phyloP scores from a whole-genome alignment of 2,113 vertebrate genomes.

The Balaeniceps rex region DNA sequence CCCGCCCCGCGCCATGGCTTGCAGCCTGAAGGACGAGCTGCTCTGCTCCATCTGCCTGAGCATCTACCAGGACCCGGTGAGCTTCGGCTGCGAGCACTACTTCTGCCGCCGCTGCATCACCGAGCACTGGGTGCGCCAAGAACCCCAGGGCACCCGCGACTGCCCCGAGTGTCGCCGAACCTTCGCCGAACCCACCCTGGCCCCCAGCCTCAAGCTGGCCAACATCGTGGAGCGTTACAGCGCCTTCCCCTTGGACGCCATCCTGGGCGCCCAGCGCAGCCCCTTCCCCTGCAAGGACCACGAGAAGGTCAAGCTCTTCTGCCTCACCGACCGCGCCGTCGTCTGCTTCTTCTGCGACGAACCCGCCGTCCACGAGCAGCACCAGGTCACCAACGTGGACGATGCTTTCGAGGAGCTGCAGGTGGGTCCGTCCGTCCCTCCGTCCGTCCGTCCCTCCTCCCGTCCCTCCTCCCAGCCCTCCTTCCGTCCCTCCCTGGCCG shows the following conservation, averaged over 20 bases:
- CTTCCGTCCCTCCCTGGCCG: not conserved
- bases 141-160: slow-evolving; percentile 85
- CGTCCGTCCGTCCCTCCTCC: not conserved
- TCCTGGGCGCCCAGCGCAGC: slow-evolving; percentile 90
- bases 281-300: slow-evolving; percentile 95
- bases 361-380: slow-evolving; percentile 92
- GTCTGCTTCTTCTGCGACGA: slow-evolving; percentile 99
- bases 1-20: slow-evolving; percentile 78
- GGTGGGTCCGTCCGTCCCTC: slow-evolving; percentile 59
- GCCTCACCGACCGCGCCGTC: slow-evolving; percentile 91
- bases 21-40: slow-evolving; percentile 97
- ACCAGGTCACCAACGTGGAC: slow-evolving; percentile 94
- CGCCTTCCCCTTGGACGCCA: slow-evolving; percentile 93
- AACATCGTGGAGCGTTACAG: slow-evolving; percentile 98
- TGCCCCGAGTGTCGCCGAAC: slow-evolving; percentile 95
- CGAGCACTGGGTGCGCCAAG: slow-evolving; percentile 94
- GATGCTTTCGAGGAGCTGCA: slow-evolving; percentile 97
- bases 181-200: slow-evolving; percentile 88
- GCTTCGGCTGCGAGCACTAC: slow-evolving; percentile 96
- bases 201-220: slow-evolving; percentile 95
- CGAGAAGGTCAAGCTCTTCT: slow-evolving; percentile 98
- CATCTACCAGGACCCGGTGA: slow-evolving; percentile 97
- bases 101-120: slow-evolving; percentile 98
- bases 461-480: not conserved
- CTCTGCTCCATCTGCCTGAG: slow-evolving; percentile 98